Base-by-base conservation (phyloP, 2,888 invertebrate genomes). In the Hemaris fuciformis region DNA sequence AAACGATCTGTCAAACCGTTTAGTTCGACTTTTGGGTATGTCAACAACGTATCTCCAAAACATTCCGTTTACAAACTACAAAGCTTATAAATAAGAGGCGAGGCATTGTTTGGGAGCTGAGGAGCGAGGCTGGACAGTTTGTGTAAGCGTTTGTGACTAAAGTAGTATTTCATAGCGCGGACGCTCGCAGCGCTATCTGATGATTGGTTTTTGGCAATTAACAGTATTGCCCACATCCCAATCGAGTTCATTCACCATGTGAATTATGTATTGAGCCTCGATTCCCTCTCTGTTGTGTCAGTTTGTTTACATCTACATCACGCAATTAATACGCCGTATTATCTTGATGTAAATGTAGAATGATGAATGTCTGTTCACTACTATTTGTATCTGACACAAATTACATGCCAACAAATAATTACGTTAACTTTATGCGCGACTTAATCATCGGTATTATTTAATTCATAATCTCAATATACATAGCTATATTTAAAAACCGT, bases 171-270 rank as follows among this genome's bases (percentile, higher is more conserved):
- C 91, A 91, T 83, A 81, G 80, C 80, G 83, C 75, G 81, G 85
- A 85, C 85, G 89, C 85, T 84, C 80, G 81, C 80, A 79, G 77
- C 89, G 90, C 91, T 92, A 92, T 92, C 92, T 92, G 92, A 92
- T 92, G 92, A 92, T 92, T 92, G 92, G 91, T 92, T 92, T 92
- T 92, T 92, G 92, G 91, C 91, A 92, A 92, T 92, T 92, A 92
- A 83, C 92, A 87, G 89, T 91, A 91, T 91, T 91, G 90, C 88
- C 85, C 89, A 88, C 88, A 83, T 87, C 83, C 85, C 85, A 88
- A 85, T 87, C 85, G 89, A 80, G 92, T 86, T 90, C 89, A 89
- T 91, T 88, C 91, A 88, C 86, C 89, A 84, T 89, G 85, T 92
- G 90, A 92, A 92, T 89, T 92, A 91, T 91, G 92, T 91, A 91